phyloP scores from a whole-genome alignment of 2,888 invertebrate species.

The Vanessa cardui region DNA sequence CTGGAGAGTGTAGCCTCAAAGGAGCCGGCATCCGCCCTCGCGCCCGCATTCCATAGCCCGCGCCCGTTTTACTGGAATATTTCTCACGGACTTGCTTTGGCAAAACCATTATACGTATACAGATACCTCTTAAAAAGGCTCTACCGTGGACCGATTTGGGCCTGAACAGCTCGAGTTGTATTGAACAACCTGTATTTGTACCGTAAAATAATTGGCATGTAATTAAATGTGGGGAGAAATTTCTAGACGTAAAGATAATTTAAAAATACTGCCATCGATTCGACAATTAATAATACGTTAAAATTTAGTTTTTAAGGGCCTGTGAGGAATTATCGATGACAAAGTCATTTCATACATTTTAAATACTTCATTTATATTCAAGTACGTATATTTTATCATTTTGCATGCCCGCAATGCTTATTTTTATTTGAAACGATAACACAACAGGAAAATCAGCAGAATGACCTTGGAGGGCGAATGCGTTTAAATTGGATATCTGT shows the following conservation, averaged over 20 bases:
- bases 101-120: conserved; percentile 68
- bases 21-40: conserved; percentile 79
- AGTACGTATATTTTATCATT: conserved; percentile 26
- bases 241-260: conserved; percentile 40
- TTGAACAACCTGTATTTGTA: conserved; percentile 46
- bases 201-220: conserved; percentile 49
- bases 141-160: conserved; percentile 51
- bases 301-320: not conserved
- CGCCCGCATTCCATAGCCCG: conserved; percentile 74
- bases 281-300: conserved; percentile 5
- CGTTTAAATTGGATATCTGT: conserved; percentile 13
- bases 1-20: conserved; percentile 74
- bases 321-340: not conserved
- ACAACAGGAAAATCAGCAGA: conserved; percentile 54
- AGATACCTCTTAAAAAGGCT: conserved; percentile 51
- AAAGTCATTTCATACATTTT: not conserved
- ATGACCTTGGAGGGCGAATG: conserved; percentile 43
- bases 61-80: conserved; percentile 74
- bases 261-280: conserved; percentile 22
- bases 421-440: conserved; percentile 42
- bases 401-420: conserved; percentile 23
- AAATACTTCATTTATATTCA: conserved; percentile 14
- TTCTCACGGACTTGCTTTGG: conserved; percentile 82
- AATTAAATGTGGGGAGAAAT: conserved; percentile 45
- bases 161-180: conserved; percentile 47